Base-by-base conservation (phyloP, 1,140 invertebrate genomes). In the Andricus grossulariae region DNA sequence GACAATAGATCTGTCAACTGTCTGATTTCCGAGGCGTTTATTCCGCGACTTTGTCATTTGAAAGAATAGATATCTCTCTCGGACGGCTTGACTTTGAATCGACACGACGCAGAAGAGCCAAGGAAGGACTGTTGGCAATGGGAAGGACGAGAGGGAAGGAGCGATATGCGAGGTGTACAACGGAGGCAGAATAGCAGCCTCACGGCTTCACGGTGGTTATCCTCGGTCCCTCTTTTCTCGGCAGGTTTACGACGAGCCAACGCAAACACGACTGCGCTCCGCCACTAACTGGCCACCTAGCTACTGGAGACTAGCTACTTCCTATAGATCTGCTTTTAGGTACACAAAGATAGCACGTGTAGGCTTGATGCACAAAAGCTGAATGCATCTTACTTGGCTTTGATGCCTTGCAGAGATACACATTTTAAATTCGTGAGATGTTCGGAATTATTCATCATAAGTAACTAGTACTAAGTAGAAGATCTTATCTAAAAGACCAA, bases 201-300 rank as follows among this genome's bases (percentile, higher is more conserved):
- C 75, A 75, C 66, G 3, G 72, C 72, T 75, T 73, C 75, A 49
- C 16, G 25, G 79, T 77, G 72, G 75, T 73, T 66, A 66, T 66
- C 15, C 21, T 66, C 60, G 60, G 60, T 78, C 74, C 52, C 74
- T 74, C 66, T 71, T 54, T 79, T 76, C 51, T 57, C 79, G 81
- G 81, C 85, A 85, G 83, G 83, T 89, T 90, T 88, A 87, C 87
- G 87, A 87, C 80, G 84, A 88, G 84, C 82, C 83, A 85, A 83
- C 82, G 85, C 78, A 87, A 88, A 87, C 84, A 85, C 85, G 84
- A 88, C 87, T 84, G 84, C 84, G 77, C 80, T 73, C 81, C 79
- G 85, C 82, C 83, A 82, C 84, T 88, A 89, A 89, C 87, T 88
- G 83, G 84, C 84, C 84, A 86, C 84, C 85, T 84, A 88, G 88